Evolutionary conservation across 30 jellyfish, hydroid and myxozoan species (phyloP).

Genomic region (Aurelia sp.): DNA sequence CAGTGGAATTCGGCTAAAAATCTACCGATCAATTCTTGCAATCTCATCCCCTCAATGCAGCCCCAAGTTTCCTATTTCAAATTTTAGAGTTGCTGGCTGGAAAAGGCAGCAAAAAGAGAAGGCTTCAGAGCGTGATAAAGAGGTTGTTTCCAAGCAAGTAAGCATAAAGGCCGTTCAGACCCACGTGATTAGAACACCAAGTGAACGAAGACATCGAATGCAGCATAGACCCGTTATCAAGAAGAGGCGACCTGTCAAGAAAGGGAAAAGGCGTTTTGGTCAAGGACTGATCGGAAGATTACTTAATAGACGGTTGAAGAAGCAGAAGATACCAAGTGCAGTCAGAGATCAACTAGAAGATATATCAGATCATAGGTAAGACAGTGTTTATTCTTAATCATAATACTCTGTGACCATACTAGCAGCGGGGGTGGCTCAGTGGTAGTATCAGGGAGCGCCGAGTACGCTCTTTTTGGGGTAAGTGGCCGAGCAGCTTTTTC

Average conservation of each 20-base stretch:
- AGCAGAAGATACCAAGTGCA: conserved; percentile 70
- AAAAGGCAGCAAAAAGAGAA: conserved; percentile 73
- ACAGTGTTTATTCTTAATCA: too few species aligned
- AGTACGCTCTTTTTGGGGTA: too few species aligned
- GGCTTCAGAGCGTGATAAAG: conserved; percentile 70
- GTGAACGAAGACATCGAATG: conserved; percentile 93
- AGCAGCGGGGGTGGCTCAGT: too few species aligned
- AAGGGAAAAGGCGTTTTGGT: conserved; percentile 84
- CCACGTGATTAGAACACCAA: conserved; percentile 77
- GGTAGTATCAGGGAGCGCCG: too few species aligned
- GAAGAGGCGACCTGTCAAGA: conserved; percentile 51
- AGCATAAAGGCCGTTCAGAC: conserved; percentile 75
- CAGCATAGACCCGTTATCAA: conserved; percentile 76
- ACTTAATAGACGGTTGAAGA: conserved; percentile 69
- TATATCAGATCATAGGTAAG: conserved; percentile 89
- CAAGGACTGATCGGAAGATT: conserved; percentile 81
- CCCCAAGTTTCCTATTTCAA: too few species aligned
- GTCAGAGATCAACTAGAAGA: conserved; percentile 90
- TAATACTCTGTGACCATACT: too few species aligned
- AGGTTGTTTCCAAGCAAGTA: conserved; percentile 50
- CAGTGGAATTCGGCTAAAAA: too few species aligned
- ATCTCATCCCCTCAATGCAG: too few species aligned
- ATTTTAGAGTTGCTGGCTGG: conserved; percentile 80
- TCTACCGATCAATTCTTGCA: too few species aligned
- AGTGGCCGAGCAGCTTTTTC: too few species aligned